Conservation (phyloP, 1,140 invertebrate species). For the Zaprionus tsacasi region DNA sequence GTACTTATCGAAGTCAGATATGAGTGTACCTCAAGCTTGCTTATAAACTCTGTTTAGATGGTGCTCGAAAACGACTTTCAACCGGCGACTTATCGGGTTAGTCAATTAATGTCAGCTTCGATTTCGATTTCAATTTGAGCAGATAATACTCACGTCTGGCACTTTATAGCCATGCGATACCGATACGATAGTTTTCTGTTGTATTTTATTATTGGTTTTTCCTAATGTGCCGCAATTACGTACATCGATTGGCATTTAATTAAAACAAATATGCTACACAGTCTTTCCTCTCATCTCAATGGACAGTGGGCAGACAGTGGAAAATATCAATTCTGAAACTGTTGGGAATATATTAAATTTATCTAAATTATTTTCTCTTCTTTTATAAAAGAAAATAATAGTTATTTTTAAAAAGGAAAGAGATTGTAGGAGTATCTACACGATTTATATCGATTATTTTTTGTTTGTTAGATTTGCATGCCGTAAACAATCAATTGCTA, state of each 20-base stretch:
- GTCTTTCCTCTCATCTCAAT: slow-evolving; percentile 6
- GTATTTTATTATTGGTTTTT: slow-evolving; percentile 19
- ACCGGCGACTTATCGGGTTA: slow-evolving; percentile 46
- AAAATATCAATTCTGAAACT: too few relatives aligned
- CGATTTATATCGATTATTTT: background rate
- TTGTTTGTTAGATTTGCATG: background rate
- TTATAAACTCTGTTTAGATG: slow-evolving; percentile 11
- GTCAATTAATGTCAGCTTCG: slow-evolving; percentile 77
- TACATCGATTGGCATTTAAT: slow-evolving; percentile 71
- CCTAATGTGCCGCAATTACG: slow-evolving; percentile 75
- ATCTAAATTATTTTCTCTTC: too few relatives aligned
- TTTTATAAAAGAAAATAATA: too few relatives aligned
- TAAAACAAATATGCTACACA: slow-evolving; percentile 70
- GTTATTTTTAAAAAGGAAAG: background rate
- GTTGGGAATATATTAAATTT: too few relatives aligned
- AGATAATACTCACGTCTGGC: slow-evolving; percentile 62
- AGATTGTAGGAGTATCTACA: background rate
- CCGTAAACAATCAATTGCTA: background rate
- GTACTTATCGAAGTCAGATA: background rate
- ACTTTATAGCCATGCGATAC: slow-evolving; percentile 48
- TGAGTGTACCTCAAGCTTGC: slow-evolving; percentile 21
- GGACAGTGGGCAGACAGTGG: slow-evolving; percentile 24
- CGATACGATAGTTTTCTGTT: slow-evolving; percentile 49
- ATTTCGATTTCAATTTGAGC: slow-evolving; percentile 71
- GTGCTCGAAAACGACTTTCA: slow-evolving; percentile 41